Conservation (phyloP, 2,113 vertebrate species). For the Oreocharis arfaki region DNA sequence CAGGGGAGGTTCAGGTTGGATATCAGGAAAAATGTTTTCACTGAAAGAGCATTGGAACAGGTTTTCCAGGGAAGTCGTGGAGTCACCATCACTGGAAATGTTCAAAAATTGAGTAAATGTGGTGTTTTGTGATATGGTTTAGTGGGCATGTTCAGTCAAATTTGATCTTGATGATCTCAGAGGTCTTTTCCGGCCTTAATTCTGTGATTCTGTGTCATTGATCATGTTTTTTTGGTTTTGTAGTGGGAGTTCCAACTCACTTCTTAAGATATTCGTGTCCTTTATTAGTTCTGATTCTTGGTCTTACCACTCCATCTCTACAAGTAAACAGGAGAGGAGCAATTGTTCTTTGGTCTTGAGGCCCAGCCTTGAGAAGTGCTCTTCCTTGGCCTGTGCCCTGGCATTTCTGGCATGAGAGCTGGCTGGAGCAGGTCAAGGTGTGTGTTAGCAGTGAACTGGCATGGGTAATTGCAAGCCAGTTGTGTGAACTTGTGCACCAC, state of each 20-base stretch:
- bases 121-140: not conserved
- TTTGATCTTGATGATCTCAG: not conserved
- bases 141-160: fast-evolving
- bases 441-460: not conserved
- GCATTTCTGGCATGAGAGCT: not conserved
- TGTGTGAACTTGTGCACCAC: not conserved
- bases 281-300: not conserved
- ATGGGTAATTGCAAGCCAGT: not conserved
- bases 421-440: not conserved
- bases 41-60: not conserved
- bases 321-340: not conserved
- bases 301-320: not conserved
- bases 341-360: not conserved
- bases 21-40: not conserved
- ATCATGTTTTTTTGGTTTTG: not conserved
- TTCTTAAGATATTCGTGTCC: not conserved
- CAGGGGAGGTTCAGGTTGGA: not conserved
- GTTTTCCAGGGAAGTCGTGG: not conserved
- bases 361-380: not conserved
- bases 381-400: not conserved
- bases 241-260: not conserved
- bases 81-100: not conserved
- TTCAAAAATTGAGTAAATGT: not conserved
- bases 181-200: not conserved
- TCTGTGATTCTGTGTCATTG: not conserved